Evolutionary conservation across 2,888 invertebrate species (phyloP), one percentile per base, ranked within the genome.

Genomic region (Mythimna impura): DNA sequence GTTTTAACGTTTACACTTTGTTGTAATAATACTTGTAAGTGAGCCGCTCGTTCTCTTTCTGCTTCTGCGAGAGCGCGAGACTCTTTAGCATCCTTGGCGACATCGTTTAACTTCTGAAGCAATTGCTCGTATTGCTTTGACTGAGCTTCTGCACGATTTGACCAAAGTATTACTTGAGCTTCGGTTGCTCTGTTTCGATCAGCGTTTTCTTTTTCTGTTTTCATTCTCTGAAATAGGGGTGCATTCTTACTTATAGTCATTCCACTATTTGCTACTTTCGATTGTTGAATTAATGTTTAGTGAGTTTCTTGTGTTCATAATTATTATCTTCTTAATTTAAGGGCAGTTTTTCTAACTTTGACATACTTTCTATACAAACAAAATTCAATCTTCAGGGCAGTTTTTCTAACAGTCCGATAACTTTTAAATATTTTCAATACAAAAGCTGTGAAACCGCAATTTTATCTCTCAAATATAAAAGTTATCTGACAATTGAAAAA

Each of bases 61-160:
- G 89, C 79, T 80, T 93, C 91, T 52, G 94, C 95, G 30, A 90
- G 85, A 50, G 89, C 88, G 9, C 92, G 91, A 14, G 93, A 94
- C 78, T 93, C 91, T 76, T 90, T 91, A 5, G 94, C 94, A 78
- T 94, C 93, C 80, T 89, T 91, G 50, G 92, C 91, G 2, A 94
- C 92, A 40, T 92, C 92, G 62, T 93, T 93, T 20, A 96, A 86
- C 77, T 94, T 95, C 80, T 94, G 90, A 50, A 95, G 88, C 74
- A 96, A 87, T 71, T 88, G 79, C 69, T 95, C 94, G 78, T 94
- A 93, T 84, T 96, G 95, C 69, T 91, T 92, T 14, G 94, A 89
- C 77, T 96, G 95, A 9, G 82, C 81, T 89, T 96, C 94, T 17
- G 92, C 91, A 43, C 93, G 92, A 82, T 92, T 92, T 10, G 90